Percentiles rank a stretch among this genome's conserved stretches.
These are phyloP conservation scores for Drosophila sechellia DNA, from an alignment of 1,140 invertebrate genomes.

Conservation along the genomic window DNA sequence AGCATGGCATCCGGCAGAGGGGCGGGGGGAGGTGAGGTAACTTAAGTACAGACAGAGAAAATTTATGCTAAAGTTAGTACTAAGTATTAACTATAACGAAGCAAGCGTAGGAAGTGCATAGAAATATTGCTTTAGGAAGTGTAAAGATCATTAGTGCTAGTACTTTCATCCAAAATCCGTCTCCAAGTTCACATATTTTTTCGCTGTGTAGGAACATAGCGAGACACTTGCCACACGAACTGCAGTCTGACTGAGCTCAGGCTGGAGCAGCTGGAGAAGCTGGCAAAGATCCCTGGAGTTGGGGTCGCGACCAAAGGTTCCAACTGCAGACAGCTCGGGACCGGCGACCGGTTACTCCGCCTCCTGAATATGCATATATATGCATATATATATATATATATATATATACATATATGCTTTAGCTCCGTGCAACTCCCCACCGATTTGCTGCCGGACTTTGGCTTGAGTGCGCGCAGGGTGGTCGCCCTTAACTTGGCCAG, in stretches of 20 bases:
- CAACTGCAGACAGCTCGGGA: conserved; percentile 63
- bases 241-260: conserved; percentile 3
- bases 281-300: conserved; percentile 35
- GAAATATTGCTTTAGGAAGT: too few relatives aligned
- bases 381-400: background rate
- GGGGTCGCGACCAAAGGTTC: conserved; percentile 40
- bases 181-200: background rate
- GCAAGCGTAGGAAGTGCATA: too few relatives aligned
- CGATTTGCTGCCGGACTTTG: conserved; percentile 2
- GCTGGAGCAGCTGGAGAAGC: conserved; percentile 12
- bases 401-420: background rate
- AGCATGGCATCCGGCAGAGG: conserved; percentile 52
- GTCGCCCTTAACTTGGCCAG: conserved; percentile 43
- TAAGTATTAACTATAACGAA: too few relatives aligned
- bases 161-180: background rate
- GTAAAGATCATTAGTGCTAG: too few relatives aligned
- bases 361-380: conserved; percentile 7
- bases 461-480: conserved; percentile 29
- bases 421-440: background rate
- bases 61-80: background rate
- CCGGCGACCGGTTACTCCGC: conserved; percentile 59
- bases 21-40: conserved; percentile 1
- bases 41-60: background rate
- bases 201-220: conserved; percentile 3
- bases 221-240: conserved; percentile 42